These are phyloP conservation scores for Montipora capitata DNA, from an alignment of 92 coral and sea anemone genomes.

Conservation along the genomic window DNA sequence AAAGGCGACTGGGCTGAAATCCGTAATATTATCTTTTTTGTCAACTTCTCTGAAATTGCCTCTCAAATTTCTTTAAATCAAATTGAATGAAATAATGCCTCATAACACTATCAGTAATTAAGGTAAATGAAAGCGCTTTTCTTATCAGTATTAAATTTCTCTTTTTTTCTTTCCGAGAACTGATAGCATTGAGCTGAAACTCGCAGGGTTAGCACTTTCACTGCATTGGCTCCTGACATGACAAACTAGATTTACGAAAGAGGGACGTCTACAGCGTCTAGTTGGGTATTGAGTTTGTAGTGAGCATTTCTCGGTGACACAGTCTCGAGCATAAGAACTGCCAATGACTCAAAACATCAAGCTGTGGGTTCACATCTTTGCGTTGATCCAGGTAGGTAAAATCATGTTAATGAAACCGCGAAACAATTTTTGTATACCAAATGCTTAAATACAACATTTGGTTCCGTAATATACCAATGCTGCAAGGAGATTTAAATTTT, in stretches of 20 bases:
- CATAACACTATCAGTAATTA: no score
- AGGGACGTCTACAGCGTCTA: no score
- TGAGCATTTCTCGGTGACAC: background rate
- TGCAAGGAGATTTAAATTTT: no score
- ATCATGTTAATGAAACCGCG: background rate
- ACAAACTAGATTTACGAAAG: no score
- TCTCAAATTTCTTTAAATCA: background rate
- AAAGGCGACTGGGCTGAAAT: constrained; percentile 3
- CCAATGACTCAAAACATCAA: background rate
- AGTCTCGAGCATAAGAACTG: background rate
- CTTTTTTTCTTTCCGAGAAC: background rate
- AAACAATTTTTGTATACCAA: no score
- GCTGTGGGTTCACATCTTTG: constrained; percentile 1
- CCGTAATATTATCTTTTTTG: background rate
- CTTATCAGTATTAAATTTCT: no score
- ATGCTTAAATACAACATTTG: background rate
- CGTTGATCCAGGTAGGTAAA: constrained; percentile 14
- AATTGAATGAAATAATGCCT: no score
- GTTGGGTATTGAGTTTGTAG: no score
- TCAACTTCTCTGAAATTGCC: background rate
- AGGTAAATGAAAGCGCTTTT: no score
- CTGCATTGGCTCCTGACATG: no score
- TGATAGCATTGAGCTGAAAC: background rate
- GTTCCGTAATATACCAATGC: no score
- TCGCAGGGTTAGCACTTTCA: no score